Conservation (phyloP, 2,113 vertebrate species). For the Gavialis gangeticus region DNA sequence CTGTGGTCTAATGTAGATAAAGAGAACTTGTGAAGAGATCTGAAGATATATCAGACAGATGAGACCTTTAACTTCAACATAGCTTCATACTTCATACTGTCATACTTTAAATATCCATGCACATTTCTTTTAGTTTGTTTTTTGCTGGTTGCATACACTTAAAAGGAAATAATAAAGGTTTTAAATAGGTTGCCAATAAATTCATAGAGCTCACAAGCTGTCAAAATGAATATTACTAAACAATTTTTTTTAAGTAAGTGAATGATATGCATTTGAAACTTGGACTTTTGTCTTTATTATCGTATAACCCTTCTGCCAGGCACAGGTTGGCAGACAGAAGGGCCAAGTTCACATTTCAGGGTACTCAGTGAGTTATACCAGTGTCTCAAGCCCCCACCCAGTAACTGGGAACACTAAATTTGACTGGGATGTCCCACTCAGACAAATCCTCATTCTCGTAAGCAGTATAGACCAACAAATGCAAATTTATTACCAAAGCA, state of each 20-base stretch:
- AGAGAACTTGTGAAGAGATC: background rate
- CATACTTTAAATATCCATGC: background rate
- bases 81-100: background rate
- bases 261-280: background rate
- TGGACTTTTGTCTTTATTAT: background rate
- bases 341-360: too few relatives aligned
- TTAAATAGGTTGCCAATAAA: background rate
- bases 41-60: background rate
- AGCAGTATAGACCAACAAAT: too few relatives aligned
- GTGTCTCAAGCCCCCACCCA: background rate
- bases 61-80: background rate
- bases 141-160: rapidly evolving
- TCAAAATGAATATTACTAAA: background rate
- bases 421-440: too few relatives aligned
- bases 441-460: too few relatives aligned
- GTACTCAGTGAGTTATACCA: background rate
- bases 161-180: background rate
- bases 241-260: background rate
- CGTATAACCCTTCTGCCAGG: too few relatives aligned
- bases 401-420: too few relatives aligned
- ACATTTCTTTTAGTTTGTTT: background rate
- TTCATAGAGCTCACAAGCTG: rapidly evolving
- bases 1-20: background rate
- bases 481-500: too few relatives aligned
- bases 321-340: too few relatives aligned